Conservation (phyloP, 1,140 invertebrate genomes). For the Zaprionus davidi region DNA sequence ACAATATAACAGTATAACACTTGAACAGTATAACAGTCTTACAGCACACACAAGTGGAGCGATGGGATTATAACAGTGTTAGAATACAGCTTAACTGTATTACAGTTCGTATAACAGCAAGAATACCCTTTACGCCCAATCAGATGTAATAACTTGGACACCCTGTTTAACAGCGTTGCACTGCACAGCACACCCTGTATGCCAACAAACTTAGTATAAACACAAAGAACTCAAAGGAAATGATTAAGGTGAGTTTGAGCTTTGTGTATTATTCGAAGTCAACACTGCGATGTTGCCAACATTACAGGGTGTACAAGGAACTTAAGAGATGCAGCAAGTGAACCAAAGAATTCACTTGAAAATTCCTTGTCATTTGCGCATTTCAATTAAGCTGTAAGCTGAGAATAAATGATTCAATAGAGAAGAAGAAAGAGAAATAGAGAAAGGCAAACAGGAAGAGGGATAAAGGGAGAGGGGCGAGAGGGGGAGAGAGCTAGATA, state of each 20-base stretch:
- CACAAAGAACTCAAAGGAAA: too few relatives aligned
- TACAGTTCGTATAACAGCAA: too few relatives aligned
- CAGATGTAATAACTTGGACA: too few relatives aligned
- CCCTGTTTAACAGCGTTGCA: neutral
- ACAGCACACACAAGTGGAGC: too few relatives aligned
- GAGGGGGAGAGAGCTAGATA: neutral
- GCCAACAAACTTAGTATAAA: neutral
- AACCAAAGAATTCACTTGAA: slow-evolving; percentile 7
- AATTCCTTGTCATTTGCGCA: neutral
- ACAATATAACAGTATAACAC: too few relatives aligned
- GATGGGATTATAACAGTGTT: too few relatives aligned
- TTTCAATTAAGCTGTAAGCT: slow-evolving; percentile 15
- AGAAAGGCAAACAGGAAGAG: neutral
- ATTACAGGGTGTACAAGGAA: neutral
- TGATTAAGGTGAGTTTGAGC: too few relatives aligned
- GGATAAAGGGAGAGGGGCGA: neutral
- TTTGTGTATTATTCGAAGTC: neutral
- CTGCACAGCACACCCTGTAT: neutral
- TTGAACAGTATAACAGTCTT: neutral
- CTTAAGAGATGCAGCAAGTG: neutral
- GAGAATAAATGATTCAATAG: slow-evolving; percentile 26
- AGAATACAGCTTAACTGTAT: too few relatives aligned
- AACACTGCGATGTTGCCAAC: neutral
- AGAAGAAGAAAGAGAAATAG: neutral
- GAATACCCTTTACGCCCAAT: too few relatives aligned